Conservation (phyloP, 2,888 invertebrate genomes). For the Ligdia adustata region DNA sequence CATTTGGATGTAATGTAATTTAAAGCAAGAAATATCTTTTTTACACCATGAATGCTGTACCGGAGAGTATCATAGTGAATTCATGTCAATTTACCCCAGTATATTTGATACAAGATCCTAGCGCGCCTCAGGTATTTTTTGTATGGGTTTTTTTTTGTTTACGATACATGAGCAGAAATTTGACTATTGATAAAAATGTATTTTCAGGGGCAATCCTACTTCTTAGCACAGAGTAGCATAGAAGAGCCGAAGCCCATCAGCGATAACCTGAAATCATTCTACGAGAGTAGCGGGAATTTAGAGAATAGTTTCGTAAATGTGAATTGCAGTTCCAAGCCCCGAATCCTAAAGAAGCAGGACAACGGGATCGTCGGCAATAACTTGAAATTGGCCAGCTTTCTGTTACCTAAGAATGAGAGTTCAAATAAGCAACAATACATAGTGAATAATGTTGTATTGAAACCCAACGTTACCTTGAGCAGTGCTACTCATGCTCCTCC, state of each 20-base stretch:
- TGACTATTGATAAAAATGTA: constrained; percentile 24
- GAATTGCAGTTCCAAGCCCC: constrained; percentile 51
- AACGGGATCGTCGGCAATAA: constrained; percentile 62
- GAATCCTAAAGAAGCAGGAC: constrained; percentile 59
- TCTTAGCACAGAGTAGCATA: constrained; percentile 56
- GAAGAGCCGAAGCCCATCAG: constrained; percentile 60
- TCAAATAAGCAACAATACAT: constrained; percentile 54
- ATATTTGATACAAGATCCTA: constrained; percentile 72
- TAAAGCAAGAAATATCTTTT: constrained; percentile 40
- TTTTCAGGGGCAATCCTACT: constrained; percentile 67
- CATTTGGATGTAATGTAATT: constrained; percentile 47
- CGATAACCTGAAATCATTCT: constrained; percentile 76
- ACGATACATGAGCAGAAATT: constrained; percentile 1
- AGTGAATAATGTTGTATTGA: constrained; percentile 55
- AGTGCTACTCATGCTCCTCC: constrained; percentile 32
- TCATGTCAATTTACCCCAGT: constrained; percentile 76
- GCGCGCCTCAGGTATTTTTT: constrained; percentile 68
- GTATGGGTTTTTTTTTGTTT: constrained; percentile 37
- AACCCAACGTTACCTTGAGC: constrained; percentile 53
- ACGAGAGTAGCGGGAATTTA: constrained; percentile 77
- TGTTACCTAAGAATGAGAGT: constrained; percentile 64
- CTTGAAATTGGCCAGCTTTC: constrained; percentile 71
- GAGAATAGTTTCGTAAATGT: constrained; percentile 57
- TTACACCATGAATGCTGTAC: constrained; percentile 61
- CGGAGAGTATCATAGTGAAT: constrained; percentile 67